Evolutionary conservation across 2,113 vertebrate species (phyloP).

Genomic region (Eolophus roseicapilla): DNA sequence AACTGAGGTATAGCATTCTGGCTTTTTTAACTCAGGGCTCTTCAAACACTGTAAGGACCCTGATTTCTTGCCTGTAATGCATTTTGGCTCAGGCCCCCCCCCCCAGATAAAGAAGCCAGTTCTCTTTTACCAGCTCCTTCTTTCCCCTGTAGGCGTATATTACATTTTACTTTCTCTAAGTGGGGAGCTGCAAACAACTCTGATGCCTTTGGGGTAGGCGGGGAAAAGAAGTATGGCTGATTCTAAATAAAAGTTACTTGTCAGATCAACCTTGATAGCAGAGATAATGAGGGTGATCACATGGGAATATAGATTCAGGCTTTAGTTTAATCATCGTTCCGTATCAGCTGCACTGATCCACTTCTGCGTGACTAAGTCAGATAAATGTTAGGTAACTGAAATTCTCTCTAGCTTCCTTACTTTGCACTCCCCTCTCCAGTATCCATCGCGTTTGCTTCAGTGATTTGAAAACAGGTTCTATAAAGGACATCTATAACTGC

Average conservation of each 20-base stretch:
- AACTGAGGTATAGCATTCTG: not conserved
- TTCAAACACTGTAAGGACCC: not conserved
- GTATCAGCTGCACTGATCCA: conserved; percentile 3
- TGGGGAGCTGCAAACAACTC: not conserved
- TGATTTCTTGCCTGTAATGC: not conserved
- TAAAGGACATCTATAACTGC: not conserved
- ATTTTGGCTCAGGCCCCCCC: not conserved
- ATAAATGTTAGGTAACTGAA: conserved; percentile 49
- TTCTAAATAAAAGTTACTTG: conserved; percentile 66
- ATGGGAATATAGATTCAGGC: conserved; percentile 42
- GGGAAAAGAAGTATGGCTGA: conserved; percentile 12
- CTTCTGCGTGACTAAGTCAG: conserved; percentile 56
- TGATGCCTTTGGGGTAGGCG: not conserved
- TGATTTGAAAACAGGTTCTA: not conserved
- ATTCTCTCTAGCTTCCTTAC: not conserved
- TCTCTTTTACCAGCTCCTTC: not conserved
- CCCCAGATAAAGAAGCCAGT: not conserved
- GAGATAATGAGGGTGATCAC: conserved; percentile 61
- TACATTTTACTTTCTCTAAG: not conserved
- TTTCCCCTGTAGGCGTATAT: not conserved
- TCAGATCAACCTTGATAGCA: conserved; percentile 66
- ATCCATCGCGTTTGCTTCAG: not conserved
- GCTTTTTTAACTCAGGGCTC: not conserved
- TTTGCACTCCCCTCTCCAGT: not conserved
- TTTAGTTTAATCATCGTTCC: conserved; percentile 55